Conservation (phyloP, 2,113 vertebrate species). For the Malurus melanocephalus region DNA sequence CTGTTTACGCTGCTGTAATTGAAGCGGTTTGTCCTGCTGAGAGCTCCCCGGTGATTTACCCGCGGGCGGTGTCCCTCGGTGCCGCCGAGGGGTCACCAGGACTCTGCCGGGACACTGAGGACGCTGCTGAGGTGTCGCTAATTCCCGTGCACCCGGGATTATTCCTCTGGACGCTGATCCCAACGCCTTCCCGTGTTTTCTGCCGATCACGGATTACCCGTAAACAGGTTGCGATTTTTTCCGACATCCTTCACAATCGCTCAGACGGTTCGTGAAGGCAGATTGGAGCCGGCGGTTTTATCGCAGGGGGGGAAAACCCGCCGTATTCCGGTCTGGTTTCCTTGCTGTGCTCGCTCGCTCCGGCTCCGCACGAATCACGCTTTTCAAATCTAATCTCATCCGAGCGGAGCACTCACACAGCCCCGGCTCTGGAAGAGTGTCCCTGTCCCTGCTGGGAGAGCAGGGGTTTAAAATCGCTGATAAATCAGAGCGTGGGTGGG, state of each 20-base stretch:
- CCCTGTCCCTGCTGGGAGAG: not conserved
- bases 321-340: not conserved
- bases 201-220: not conserved
- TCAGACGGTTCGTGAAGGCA: not conserved
- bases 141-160: not conserved
- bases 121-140: not conserved
- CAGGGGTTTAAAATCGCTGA: not conserved
- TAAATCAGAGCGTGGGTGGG: not conserved
- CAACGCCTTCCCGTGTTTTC: accelerated
- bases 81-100: not conserved
- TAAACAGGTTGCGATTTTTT: not conserved
- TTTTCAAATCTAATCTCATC: conserved; percentile 23
- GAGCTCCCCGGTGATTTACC: not conserved
- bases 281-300: not conserved
- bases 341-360: not conserved
- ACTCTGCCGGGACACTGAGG: accelerated
- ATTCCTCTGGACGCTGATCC: not conserved
- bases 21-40: not conserved
- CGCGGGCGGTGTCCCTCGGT: accelerated
- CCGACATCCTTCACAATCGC: not conserved
- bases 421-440: not conserved
- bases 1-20: not conserved
- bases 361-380: not conserved
- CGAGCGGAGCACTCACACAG: not conserved
- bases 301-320: not conserved